Base-by-base conservation (phyloP, 2,888 invertebrate genomes). In the Cosmia pyralina region DNA sequence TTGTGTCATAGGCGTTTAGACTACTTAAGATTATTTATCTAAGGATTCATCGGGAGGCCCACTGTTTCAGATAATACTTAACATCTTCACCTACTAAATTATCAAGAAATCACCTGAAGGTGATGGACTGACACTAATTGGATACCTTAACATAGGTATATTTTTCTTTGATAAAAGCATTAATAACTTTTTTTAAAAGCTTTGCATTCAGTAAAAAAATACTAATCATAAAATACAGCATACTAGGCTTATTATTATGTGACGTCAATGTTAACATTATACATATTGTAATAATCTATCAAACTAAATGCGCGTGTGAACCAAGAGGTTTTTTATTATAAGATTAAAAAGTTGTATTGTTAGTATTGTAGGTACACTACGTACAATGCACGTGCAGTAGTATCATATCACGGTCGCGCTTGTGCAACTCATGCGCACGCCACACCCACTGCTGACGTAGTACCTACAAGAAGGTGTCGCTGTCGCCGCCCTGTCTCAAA, bases 401-500 rank as follows among this genome's bases (percentile, higher is more conserved):
- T 69, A 52, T 74, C 28, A 75, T 52, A 77, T 69, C 63, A 44
- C 69, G 46, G 69, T 53, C 41, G 41, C 65, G 66, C 69, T 90
- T 92, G 88, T 86, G 87, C 88, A 90, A 90, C 86, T 84, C 87
- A 78, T 80, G 83, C 88, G 84, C 84, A 85, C 70, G 77, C 77
- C 77, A 74, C 83, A 82, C 91, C 90, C 86, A 86, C 88, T 84
- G 77, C 85, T 87, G 87, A 88, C 85, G 87, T 77, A 74, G 85
- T 79, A 15, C 22, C 15, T 13, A 66, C 50, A 67, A 69, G 44
- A 60, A 53, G 59, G 64, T 58, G 58, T 77, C 52, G 38, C 63
- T 64, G 77, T 75, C 82, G 75, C 74, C 79, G 53, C 62, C 71
- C 70, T 58, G 79, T 85, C 77, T 85, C 77, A 55, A 53, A 74